Evolutionary conservation across 2,113 vertebrate species (phyloP).

Genomic region (Rhynchopsitta pachyrhyncha): DNA sequence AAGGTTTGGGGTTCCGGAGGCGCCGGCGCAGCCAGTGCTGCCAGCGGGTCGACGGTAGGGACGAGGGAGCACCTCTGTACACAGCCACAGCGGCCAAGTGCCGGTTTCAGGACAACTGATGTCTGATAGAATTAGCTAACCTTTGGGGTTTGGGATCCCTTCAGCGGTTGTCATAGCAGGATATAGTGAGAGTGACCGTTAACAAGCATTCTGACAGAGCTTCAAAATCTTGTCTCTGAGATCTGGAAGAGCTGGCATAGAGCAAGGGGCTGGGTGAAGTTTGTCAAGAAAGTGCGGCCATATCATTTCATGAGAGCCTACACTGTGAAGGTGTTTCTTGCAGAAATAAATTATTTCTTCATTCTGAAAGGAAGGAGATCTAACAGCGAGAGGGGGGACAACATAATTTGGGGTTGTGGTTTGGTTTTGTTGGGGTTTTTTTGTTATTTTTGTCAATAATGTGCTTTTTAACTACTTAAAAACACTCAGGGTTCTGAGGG

Average conservation of each 20-base stretch:
- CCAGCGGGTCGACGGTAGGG: not conserved
- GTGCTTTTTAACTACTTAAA: not conserved
- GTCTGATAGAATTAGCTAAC: not conserved
- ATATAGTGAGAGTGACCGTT: not conserved
- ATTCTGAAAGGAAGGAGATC: not conserved
- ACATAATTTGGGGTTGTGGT: not conserved
- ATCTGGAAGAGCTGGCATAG: not conserved
- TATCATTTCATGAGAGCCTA: not conserved
- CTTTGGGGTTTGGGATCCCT: not conserved
- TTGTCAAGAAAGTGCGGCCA: not conserved
- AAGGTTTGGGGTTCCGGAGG: not conserved
- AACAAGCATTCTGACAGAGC: not conserved
- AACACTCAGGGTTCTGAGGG: not conserved
- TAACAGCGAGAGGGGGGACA: accelerated
- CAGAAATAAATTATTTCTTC: not conserved
- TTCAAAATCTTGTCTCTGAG: not conserved
- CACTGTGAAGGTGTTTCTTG: not conserved
- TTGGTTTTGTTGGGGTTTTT: accelerated
- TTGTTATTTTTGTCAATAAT: not conserved
- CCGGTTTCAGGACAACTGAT: not conserved
- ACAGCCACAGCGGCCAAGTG: not conserved
- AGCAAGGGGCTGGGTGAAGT: not conserved
- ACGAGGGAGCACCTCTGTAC: not conserved
- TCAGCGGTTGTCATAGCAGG: not conserved
- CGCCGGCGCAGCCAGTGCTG: not conserved